A percentile compares a stretch with the other conserved stretches of the same genome.
Evolutionary conservation across 2,797 vertebrate species (phyloP).

Genomic region (Melanogrammus aeglefinus): DNA sequence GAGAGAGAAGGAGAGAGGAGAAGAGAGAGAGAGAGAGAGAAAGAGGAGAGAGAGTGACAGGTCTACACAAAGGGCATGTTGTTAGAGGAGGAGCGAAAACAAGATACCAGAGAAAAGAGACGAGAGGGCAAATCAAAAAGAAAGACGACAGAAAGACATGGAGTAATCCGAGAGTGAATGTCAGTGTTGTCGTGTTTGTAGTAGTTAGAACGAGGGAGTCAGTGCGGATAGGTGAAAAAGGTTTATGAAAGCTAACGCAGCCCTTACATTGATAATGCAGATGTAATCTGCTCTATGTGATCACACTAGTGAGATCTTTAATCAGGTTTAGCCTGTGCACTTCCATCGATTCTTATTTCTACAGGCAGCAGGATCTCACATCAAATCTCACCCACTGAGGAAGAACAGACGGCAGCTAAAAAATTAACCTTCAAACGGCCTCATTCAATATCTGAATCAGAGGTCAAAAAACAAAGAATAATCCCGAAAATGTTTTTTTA

Average conservation of each 20-base stretch:
- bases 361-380: constrained; percentile 28
- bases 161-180: neutral
- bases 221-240: neutral
- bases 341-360: constrained; percentile 37
- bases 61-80: neutral
- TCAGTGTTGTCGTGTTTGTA: neutral
- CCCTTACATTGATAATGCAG: neutral
- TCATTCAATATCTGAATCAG: constrained; percentile 29
- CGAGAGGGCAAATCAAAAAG: neutral
- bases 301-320: constrained; percentile 23
- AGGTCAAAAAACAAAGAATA: constrained; percentile 10
- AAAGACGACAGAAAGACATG: neutral
- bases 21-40: neutral
- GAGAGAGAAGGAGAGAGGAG: neutral
- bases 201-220: neutral
- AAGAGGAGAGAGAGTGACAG: neutral
- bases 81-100: neutral
- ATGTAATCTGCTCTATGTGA: constrained; percentile 5
- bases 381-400: constrained; percentile 15
- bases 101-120: neutral
- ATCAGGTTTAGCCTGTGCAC: constrained; percentile 36
- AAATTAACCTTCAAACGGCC: constrained; percentile 44
- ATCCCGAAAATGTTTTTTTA: neutral
- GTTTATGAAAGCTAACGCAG: neutral
- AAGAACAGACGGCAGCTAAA: constrained; percentile 49